Conservation (phyloP, 2,113 vertebrate species). For the Gopherus evgoodei region DNA sequence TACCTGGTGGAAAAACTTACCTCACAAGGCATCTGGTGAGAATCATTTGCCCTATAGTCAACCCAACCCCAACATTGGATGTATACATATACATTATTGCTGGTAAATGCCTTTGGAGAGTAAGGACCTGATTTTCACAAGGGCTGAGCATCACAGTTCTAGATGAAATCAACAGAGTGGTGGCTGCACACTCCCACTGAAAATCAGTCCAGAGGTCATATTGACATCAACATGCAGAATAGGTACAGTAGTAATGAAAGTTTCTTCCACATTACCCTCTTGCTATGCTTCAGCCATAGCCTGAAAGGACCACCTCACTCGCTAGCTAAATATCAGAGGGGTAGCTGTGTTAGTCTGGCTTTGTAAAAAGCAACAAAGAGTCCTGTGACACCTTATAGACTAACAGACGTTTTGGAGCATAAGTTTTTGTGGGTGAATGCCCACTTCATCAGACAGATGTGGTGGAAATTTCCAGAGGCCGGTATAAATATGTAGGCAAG, state of each 20-base stretch:
- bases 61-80: not conserved
- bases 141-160: not conserved
- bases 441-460: too few species aligned
- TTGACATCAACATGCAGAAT: not conserved
- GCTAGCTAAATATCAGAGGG: too few species aligned
- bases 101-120: not conserved
- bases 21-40: not conserved
- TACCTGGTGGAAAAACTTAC: slow-evolving; percentile 5
- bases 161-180: not conserved
- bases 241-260: not conserved
- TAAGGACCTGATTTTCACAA: not conserved
- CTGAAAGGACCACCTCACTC: not conserved
- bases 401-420: too few species aligned
- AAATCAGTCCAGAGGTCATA: not conserved
- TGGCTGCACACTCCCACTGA: not conserved
- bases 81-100: not conserved
- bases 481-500: too few species aligned
- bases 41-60: not conserved
- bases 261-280: not conserved
- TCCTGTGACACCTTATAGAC: too few species aligned
- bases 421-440: too few species aligned
- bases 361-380: too few species aligned
- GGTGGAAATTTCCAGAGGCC: too few species aligned
- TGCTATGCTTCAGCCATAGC: not conserved
- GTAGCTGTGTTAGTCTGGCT: too few species aligned